phyloP scores from a whole-genome alignment of 2,797 vertebrate genomes.

The Clarias laeviceps region DNA sequence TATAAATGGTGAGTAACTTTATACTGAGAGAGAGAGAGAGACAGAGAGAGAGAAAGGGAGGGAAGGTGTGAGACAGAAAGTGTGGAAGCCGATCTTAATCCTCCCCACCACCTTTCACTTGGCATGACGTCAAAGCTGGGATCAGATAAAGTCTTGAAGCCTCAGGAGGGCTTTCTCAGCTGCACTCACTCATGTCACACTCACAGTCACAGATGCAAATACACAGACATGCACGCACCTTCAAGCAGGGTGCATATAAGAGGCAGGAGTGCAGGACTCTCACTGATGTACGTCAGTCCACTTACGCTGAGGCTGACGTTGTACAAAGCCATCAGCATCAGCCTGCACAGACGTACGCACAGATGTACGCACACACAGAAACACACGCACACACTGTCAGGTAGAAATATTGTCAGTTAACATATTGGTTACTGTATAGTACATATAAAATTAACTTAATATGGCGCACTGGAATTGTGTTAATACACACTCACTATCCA shows the following conservation, averaged over 20 bases:
- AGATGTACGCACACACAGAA: slow-evolving; percentile 46
- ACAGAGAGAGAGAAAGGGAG: neutral
- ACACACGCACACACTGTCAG: slow-evolving; percentile 11
- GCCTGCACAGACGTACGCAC: slow-evolving; percentile 64
- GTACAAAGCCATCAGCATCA: slow-evolving; percentile 93
- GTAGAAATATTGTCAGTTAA: neutral
- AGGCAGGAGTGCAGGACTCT: slow-evolving; percentile 78
- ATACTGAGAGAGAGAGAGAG: neutral
- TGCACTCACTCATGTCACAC: slow-evolving; percentile 30
- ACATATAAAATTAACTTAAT: neutral
- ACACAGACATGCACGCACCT: slow-evolving; percentile 70
- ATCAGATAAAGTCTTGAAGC: slow-evolving; percentile 36
- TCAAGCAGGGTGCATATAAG: slow-evolving; percentile 84
- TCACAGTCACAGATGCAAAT: slow-evolving; percentile 26
- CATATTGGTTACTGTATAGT: no score
- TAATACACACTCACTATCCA: neutral
- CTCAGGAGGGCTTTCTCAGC: slow-evolving; percentile 31
- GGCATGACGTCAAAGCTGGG: slow-evolving; percentile 46
- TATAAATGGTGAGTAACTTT: neutral
- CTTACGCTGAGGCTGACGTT: slow-evolving; percentile 90
- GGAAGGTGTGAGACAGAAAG: neutral
- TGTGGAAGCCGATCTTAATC: slow-evolving; percentile 25
- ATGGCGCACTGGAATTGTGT: neutral
- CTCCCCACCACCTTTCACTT: slow-evolving; percentile 21
- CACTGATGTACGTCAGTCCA: slow-evolving; percentile 86